phyloP scores from a whole-genome alignment of 2,797 vertebrate genomes.

The Tadarida brasiliensis region DNA sequence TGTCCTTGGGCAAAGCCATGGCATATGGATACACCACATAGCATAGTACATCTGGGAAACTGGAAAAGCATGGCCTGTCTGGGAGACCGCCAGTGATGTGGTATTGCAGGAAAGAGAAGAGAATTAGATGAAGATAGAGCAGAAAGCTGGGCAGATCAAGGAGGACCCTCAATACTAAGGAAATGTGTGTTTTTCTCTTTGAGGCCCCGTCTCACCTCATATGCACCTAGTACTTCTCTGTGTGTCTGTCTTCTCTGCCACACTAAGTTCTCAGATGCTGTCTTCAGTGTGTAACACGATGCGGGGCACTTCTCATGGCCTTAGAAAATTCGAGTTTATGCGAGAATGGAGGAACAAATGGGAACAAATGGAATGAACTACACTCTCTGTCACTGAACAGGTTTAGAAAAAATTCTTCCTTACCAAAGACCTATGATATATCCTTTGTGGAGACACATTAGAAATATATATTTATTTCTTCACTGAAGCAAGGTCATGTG shows the following conservation, averaged over 20 bases:
- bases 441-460: slow-evolving; percentile 48
- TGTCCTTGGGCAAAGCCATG: not conserved
- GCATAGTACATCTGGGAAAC: not conserved
- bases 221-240: not conserved
- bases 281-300: not conserved
- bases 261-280: not conserved
- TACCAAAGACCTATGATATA: not conserved
- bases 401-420: slow-evolving; percentile 5
- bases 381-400: not conserved
- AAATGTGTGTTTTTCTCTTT: not conserved
- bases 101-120: not conserved
- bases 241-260: not conserved
- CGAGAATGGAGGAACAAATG: slow-evolving; percentile 45
- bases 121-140: not conserved
- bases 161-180: not conserved
- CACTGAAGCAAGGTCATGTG: slow-evolving; percentile 29
- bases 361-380: not conserved
- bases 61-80: not conserved
- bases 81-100: not conserved
- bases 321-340: slow-evolving; percentile 53
- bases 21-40: not conserved
- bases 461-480: slow-evolving; percentile 63
- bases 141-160: not conserved
- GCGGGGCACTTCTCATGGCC: not conserved
- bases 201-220: not conserved